These are phyloP conservation scores for Atta cephalotes DNA, from an alignment of 1,140 invertebrate species.

Conservation along the genomic window DNA sequence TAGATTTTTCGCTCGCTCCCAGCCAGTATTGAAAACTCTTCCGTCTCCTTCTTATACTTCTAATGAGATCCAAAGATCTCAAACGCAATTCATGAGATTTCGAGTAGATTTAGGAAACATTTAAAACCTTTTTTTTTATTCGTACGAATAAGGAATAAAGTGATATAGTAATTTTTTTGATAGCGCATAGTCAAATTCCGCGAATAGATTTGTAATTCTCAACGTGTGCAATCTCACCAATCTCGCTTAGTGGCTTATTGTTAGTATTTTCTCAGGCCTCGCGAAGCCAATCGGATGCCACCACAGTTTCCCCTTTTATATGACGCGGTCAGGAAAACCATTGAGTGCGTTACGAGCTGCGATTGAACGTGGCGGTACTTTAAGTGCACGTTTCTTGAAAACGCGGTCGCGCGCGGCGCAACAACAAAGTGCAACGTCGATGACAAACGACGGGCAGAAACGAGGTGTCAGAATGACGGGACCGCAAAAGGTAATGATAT, in stretches of 20 bases:
- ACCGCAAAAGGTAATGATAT: conserved; percentile 86
- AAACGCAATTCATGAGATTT: conserved; percentile 15
- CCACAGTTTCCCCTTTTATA: conserved; percentile 58
- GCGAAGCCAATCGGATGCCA: conserved; percentile 14
- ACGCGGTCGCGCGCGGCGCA: conserved; percentile 68
- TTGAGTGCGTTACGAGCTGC: conserved; percentile 7
- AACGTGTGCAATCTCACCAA: background rate
- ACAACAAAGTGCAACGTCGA: conserved; percentile 77
- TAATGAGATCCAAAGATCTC: conserved; percentile 26
- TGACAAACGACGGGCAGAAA: conserved; percentile 84
- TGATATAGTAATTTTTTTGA: background rate
- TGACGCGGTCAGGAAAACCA: conserved; percentile 65
- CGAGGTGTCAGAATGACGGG: conserved; percentile 84
- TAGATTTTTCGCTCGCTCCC: conserved; percentile 53
- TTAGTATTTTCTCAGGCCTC: background rate
- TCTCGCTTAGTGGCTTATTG: background rate
- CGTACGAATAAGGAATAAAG: background rate
- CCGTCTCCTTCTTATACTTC: conserved; percentile 1
- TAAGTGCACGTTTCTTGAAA: conserved; percentile 68
- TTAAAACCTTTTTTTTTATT: background rate
- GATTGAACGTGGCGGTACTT: conserved; percentile 54
- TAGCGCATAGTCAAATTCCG: too few relatives aligned
- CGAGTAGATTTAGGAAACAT: background rate
- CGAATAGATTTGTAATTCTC: background rate
- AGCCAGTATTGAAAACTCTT: conserved; percentile 18